Conservation (phyloP, 2,113 vertebrate genomes). For the Xiphorhynchus elegans region DNA sequence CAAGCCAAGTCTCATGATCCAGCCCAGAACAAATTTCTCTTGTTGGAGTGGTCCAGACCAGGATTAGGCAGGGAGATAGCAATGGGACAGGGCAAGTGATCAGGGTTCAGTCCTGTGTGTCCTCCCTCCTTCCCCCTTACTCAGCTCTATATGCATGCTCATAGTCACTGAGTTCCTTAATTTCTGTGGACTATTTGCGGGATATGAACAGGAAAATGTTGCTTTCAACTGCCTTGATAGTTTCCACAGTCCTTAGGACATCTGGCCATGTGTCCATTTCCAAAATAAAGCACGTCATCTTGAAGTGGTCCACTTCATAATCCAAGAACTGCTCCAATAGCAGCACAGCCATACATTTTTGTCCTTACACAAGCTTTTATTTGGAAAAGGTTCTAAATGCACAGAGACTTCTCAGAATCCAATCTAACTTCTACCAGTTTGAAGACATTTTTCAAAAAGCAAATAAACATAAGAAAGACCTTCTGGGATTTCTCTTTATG, state of each 20-base stretch:
- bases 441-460: neutral
- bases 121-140: neutral
- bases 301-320: neutral
- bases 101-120: neutral
- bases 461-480: neutral
- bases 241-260: neutral
- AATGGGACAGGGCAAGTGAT: neutral
- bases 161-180: neutral
- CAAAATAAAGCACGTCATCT: neutral
- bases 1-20: neutral
- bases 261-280: neutral
- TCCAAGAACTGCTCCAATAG: neutral
- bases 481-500: neutral
- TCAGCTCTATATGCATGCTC: neutral
- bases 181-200: neutral
- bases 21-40: neutral
- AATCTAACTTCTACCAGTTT: neutral
- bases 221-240: neutral
- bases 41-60: neutral
- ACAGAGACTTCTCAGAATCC: neutral
- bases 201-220: neutral
- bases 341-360: neutral
- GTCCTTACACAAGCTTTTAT: neutral
- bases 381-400: neutral
- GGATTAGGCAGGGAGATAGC: neutral